phyloP scores from a whole-genome alignment of 2,113 vertebrate species.

The Indicator maculatus region DNA sequence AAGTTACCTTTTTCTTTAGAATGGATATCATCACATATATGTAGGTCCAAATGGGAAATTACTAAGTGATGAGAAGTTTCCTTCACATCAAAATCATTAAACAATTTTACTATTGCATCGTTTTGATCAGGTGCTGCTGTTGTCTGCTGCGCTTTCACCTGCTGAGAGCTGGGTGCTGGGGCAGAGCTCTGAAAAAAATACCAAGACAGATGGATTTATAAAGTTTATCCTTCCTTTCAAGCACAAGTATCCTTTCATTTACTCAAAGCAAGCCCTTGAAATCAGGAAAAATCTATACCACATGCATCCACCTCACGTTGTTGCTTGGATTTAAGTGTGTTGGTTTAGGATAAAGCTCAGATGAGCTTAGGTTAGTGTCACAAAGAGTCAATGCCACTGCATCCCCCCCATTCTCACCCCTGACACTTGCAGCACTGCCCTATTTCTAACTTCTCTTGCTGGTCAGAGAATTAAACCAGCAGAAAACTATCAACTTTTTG shows the following conservation, averaged over 20 bases:
- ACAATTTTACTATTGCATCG: constrained; percentile 88
- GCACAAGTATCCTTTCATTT: not conserved
- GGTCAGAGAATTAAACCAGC: not conserved
- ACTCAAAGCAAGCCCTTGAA: not conserved
- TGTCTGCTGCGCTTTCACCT: constrained; percentile 84
- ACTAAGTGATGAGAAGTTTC: constrained; percentile 97
- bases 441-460: not conserved
- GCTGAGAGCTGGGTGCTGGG: constrained; percentile 80
- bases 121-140: constrained; percentile 83
- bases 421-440: not conserved
- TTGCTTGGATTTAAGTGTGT: not conserved
- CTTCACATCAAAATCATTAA: constrained; percentile 90
- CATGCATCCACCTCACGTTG: not conserved
- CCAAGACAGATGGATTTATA: not conserved
- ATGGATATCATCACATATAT: constrained; percentile 97
- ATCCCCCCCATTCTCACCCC: not conserved
- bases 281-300: not conserved
- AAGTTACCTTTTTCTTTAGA: constrained; percentile 89
- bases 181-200: constrained; percentile 82
- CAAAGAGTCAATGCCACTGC: not conserved
- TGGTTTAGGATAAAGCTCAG: not conserved
- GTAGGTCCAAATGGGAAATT: constrained; percentile 94
- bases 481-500: not conserved
- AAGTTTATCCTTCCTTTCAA: not conserved
- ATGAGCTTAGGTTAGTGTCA: not conserved